These are phyloP conservation scores for Gnathonemus echidnorhynchus DNA, from an alignment of 2,113 vertebrate species.

Conservation along the genomic window DNA sequence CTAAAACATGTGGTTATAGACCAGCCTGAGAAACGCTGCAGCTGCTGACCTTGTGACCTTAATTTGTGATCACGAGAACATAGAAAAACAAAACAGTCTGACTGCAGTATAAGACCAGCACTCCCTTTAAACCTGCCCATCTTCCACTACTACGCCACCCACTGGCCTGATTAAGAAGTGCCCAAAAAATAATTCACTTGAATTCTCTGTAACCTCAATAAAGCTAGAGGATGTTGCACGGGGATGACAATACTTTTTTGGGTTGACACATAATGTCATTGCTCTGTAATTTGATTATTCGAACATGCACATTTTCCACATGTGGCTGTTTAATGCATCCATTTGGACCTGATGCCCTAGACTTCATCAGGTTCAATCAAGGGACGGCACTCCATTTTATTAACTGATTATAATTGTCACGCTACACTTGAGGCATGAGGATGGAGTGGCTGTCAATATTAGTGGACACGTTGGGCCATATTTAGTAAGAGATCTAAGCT, in stretches of 20 bases:
- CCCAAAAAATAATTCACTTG: background rate
- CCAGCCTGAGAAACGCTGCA: background rate
- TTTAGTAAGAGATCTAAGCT: conserved; percentile 1
- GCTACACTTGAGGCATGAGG: conserved; percentile 19
- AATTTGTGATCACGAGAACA: background rate
- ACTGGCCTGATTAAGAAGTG: background rate
- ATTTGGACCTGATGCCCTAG: background rate
- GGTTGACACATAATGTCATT: conserved; percentile 29
- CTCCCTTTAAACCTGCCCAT: background rate
- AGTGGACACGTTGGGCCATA: conserved; percentile 15
- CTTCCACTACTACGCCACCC: background rate
- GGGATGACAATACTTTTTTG: conserved; percentile 9
- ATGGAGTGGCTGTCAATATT: background rate
- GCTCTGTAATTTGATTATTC: conserved; percentile 44
- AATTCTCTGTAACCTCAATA: background rate
- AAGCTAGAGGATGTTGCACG: background rate
- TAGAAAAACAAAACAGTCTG: background rate
- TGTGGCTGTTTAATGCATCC: conserved; percentile 33
- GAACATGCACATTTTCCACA: conserved; percentile 44
- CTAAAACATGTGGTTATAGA: background rate
- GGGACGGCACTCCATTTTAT: conserved; percentile 25
- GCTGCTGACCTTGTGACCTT: background rate
- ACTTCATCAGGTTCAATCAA: conserved; percentile 19
- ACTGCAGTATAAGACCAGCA: background rate
- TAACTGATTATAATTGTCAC: conserved; percentile 28